Percentiles rank a stretch among this genome's conserved stretches.
Evolutionary conservation across 2,888 invertebrate species (phyloP).

Genomic region (Athripsodes cinereus): DNA sequence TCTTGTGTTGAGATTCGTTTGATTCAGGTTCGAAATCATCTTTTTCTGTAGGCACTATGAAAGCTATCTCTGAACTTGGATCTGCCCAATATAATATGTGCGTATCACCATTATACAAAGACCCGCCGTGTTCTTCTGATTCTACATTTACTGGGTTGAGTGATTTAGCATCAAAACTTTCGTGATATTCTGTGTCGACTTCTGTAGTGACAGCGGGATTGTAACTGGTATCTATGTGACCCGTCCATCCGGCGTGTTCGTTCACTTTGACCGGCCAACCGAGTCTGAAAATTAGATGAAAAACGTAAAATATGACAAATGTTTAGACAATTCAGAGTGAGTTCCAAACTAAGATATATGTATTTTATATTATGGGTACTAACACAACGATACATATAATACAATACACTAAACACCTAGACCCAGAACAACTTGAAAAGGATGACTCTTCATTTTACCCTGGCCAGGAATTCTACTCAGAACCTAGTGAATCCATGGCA

Average conservation of each 20-base stretch:
- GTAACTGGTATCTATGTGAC: constrained; percentile 84
- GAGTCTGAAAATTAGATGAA: constrained; percentile 59
- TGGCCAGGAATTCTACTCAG: no score
- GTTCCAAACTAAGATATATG: no score
- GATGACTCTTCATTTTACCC: no score
- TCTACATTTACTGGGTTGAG: constrained; percentile 15
- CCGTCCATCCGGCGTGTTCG: constrained; percentile 92
- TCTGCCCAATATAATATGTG: constrained; percentile 94
- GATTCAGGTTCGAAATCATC: constrained; percentile 30
- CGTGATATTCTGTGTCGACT: constrained; percentile 17
- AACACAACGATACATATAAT: no score
- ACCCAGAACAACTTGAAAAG: no score
- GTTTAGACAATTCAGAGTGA: not conserved
- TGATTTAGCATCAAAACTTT: constrained; percentile 31
- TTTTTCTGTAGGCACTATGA: constrained; percentile 73
- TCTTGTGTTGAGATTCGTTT: constrained; percentile 37
- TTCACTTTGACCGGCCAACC: constrained; percentile 84
- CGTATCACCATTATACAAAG: constrained; percentile 75
- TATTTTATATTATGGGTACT: no score
- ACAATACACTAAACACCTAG: no score
- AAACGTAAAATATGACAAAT: not conserved
- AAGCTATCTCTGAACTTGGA: constrained; percentile 89
- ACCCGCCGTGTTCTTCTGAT: constrained; percentile 52
- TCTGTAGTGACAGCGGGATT: constrained; percentile 38
- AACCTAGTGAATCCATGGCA: no score